Percentiles rank a stretch among this genome's conserved stretches.
These are phyloP conservation scores for Notarius lentiginosus DNA, from an alignment of 2,113 vertebrate genomes.

Conservation along the genomic window DNA sequence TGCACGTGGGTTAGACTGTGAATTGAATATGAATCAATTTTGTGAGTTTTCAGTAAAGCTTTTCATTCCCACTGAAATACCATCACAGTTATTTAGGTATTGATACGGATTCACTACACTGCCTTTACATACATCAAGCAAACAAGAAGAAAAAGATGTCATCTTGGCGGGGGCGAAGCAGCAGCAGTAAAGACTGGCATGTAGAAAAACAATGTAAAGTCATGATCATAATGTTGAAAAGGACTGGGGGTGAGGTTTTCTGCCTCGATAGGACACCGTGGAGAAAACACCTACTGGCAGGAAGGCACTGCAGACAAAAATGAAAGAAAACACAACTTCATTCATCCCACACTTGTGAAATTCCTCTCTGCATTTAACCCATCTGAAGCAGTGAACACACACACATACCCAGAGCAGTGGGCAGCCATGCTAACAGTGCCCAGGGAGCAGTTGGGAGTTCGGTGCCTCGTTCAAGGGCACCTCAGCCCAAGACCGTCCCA, in stretches of 20 bases:
- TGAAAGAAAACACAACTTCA: background rate
- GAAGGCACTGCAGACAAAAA: background rate
- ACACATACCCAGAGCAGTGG: no score
- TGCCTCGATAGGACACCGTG: background rate
- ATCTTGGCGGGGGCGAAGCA: background rate
- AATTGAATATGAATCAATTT: conserved; percentile 61
- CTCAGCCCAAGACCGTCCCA: no score
- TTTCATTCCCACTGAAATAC: conserved; percentile 1
- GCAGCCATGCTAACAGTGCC: no score
- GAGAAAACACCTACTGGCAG: background rate
- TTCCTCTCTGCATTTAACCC: no score
- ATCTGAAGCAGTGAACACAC: no score
- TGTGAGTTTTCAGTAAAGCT: conserved; percentile 37
- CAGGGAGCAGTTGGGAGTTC: no score
- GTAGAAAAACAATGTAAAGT: background rate
- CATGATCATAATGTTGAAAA: background rate
- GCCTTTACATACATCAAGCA: conserved; percentile 8
- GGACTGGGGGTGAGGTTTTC: background rate
- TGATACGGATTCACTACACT: background rate
- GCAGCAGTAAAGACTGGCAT: background rate
- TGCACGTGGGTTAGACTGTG: conserved; percentile 59
- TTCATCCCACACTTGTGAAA: no score
- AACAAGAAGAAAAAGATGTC: background rate
- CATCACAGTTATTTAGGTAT: background rate
- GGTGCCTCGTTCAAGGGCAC: no score